Evolutionary conservation across 2,888 invertebrate species (phyloP).

Genomic region (Nymphalis urticae): DNA sequence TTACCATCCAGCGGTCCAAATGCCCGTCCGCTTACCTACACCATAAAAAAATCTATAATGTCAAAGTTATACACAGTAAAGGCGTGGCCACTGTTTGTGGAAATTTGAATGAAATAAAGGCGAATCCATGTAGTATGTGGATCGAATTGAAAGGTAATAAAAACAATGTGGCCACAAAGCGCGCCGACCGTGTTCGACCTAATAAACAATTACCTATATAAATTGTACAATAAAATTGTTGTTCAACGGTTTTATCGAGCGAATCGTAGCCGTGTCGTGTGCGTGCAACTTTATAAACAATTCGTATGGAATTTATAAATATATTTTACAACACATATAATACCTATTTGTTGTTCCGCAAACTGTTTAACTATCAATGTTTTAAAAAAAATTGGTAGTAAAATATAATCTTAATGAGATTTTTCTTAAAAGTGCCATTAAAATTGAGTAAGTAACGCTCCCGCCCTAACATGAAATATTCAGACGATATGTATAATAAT

Average conservation of each 20-base stretch:
- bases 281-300: conserved; percentile 28
- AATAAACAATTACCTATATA: conserved; percentile 76
- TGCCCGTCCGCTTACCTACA: too few species aligned
- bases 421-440: background rate
- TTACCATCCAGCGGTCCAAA: too few species aligned
- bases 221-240: conserved; percentile 67
- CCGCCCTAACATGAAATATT: conserved; percentile 29
- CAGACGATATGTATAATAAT: conserved; percentile 36
- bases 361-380: too few species aligned
- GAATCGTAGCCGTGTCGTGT: conserved; percentile 45
- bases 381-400: too few species aligned
- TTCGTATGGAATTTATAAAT: background rate
- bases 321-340: background rate
- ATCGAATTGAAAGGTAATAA: conserved; percentile 66
- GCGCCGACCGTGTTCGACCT: conserved; percentile 49
- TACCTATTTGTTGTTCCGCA: background rate
- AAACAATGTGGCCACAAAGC: conserved; percentile 65
- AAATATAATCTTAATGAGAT: too few species aligned
- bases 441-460: background rate
- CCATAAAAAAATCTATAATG: too few species aligned
- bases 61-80: conserved; percentile 30
- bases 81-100: conserved; percentile 39
- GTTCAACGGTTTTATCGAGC: conserved; percentile 63
- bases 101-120: conserved; percentile 22
- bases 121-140: conserved; percentile 37